Conservation (phyloP, 2,888 invertebrate genomes). For the Euclidia mi region DNA sequence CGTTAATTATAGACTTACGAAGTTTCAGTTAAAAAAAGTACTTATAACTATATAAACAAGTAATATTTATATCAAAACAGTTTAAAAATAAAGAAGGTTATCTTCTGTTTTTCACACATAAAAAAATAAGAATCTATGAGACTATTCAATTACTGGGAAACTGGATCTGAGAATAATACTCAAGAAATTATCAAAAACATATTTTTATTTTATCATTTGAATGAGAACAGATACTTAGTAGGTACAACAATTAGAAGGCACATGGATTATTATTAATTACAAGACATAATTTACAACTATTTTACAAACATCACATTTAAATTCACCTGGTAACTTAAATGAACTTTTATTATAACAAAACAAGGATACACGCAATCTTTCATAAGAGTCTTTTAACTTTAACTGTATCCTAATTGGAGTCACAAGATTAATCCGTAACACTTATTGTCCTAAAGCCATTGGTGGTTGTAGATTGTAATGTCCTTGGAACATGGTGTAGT, state of each 20-base stretch:
- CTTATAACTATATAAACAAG: too few relatives aligned
- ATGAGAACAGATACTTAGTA: constrained; percentile 26
- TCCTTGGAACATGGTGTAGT: constrained; percentile 86
- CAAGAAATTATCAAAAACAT: constrained; percentile 21
- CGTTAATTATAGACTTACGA: too few relatives aligned
- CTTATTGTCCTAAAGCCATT: constrained; percentile 84
- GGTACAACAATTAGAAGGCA: constrained; percentile 56
- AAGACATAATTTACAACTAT: constrained; percentile 41
- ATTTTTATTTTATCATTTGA: constrained; percentile 41
- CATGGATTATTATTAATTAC: constrained; percentile 44
- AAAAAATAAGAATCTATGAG: too few relatives aligned
- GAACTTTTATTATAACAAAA: constrained; percentile 46
- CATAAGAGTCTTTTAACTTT: constrained; percentile 9
- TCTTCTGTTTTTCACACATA: too few relatives aligned
- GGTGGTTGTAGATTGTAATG: constrained; percentile 86
- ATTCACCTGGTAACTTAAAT: constrained; percentile 73
- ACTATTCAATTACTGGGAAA: neutral
- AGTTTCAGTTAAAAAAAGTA: too few relatives aligned
- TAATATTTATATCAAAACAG: too few relatives aligned
- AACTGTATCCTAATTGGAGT: constrained; percentile 9
- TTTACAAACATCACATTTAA: constrained; percentile 67
- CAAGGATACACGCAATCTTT: constrained; percentile 25
- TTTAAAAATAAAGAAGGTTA: too few relatives aligned
- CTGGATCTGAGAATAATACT: constrained; percentile 14
- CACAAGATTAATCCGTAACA: constrained; percentile 25